These are phyloP conservation scores for Hipposideros armiger DNA, from an alignment of 2,113 vertebrate genomes.

Conservation along the genomic window DNA sequence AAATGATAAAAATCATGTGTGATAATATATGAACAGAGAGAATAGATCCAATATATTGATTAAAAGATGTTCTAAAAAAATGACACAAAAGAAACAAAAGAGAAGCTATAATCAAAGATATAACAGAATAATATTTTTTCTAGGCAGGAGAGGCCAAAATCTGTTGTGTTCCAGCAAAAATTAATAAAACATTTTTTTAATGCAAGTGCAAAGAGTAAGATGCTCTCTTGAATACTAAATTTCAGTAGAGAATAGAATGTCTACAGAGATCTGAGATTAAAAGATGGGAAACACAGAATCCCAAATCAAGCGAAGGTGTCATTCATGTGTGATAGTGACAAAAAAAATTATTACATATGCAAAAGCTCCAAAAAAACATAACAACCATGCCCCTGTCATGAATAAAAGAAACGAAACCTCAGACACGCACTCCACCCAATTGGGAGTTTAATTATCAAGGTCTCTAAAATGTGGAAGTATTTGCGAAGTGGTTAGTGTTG, in stretches of 20 bases:
- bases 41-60: background rate
- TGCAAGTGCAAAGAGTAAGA: background rate
- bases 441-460: background rate
- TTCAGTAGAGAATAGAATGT: background rate
- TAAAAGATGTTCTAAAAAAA: background rate
- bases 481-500: background rate
- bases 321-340: background rate
- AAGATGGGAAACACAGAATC: background rate
- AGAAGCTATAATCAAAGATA: background rate
- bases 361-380: background rate
- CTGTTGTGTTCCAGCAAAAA: background rate
- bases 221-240: background rate
- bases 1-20: constrained; percentile 19
- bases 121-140: background rate
- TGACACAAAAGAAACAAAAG: background rate
- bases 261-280: background rate
- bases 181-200: background rate
- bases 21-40: background rate
- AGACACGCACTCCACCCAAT: background rate
- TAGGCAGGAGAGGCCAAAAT: background rate
- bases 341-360: background rate
- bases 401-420: background rate
- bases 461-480: background rate
- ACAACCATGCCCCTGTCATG: background rate
- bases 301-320: background rate